Evolutionary conservation across 2,888 invertebrate species (phyloP), one percentile per base, ranked within the genome.

Genomic region (Torymus tubicola): DNA sequence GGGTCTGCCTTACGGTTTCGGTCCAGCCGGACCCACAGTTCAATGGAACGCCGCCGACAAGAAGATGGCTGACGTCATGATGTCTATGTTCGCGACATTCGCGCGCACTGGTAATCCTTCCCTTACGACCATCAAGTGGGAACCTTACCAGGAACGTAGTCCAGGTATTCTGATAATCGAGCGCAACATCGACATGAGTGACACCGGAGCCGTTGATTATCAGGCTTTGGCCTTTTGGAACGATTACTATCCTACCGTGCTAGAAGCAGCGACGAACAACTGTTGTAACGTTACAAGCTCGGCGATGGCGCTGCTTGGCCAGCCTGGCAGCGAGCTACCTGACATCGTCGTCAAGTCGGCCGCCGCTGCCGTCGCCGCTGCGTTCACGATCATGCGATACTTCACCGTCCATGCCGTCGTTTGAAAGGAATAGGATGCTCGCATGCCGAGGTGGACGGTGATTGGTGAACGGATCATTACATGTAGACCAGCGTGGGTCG

Each of bases 221-320:
- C 95, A 95, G 87, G 94, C 95, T 24, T 93, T 96, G 83, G 94
- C 95, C 82, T 96, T 96, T 91, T 96, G 96, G 96, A 96, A 96
- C 85, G 94, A 95, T 82, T 96, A 96, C 89, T 96, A 95, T 88
- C 96, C 96, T 0, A 94, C 93, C 90, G 94, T 96, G 60, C 91
- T 95, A 13, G 93, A 94, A 86, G 94, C 95, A 82, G 94, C 96
- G 0, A 94, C 93, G 3, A 86, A 88, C 77, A 94, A 94, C 86
- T 96, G 96, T 87, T 96, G 96, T 86, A 95, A 95, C 87, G 92
- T 88, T 3, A 92, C 92, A 2, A 87, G 81, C 75, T 71, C 70
- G 1, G 64, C 80, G 0, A 42, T 42, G 42, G 42, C 42, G 8
- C 42, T 42, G 42, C 1, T 42, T 8, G 42, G 42, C 42, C 42